Base-by-base conservation (phyloP, 2,113 vertebrate genomes). In the Fukomys damarensis region DNA sequence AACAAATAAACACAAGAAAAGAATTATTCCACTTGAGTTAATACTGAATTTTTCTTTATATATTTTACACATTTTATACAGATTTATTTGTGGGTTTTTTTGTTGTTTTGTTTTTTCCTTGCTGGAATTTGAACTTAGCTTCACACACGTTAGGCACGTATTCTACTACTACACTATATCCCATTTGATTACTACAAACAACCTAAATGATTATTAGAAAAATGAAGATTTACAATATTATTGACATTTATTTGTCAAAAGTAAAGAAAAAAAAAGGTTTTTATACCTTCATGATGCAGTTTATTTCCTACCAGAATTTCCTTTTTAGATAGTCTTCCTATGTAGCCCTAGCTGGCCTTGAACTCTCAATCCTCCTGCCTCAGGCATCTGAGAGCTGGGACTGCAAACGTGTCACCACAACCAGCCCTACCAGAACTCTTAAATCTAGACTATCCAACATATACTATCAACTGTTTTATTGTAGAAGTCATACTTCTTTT, bases 171-270 rank as follows among this genome's bases (percentile, higher is more conserved):
- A 43, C 30, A 43, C 43, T 76, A 46, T 12, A 76, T 32, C 74
- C 43, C 43, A 66, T 63, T 11, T 83, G 84, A 20, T 77, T 90
- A 61, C 52, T 26, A 63, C 5, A 70, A 7, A 52, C 79, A 95
- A 76, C 61, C 26, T 43, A 68, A 91, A 72, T 85, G 58, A 17
- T 89, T 91, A 82, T 65, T 77, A 90, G 58, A 86, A 77, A 58
- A 43, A 72, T 68, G 79, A 70, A 86, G 91, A 82, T 70, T 80
- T 30, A 65, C 0, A 76, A 17, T 59, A 24, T 11, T 58, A 10
- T 65, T 85, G 70, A 68, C 43, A 38, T 17, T 87, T n/a, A 38
- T 83, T 80, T 85, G 87, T 84, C 54, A 59, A 81, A 94, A 72
- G 1, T 35, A 66, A 70, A 66, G 24, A 35, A 3, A 66, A 82